Evolutionary conservation across 2,113 vertebrate species (phyloP).

Genomic region (Rhinoptilus africanus): DNA sequence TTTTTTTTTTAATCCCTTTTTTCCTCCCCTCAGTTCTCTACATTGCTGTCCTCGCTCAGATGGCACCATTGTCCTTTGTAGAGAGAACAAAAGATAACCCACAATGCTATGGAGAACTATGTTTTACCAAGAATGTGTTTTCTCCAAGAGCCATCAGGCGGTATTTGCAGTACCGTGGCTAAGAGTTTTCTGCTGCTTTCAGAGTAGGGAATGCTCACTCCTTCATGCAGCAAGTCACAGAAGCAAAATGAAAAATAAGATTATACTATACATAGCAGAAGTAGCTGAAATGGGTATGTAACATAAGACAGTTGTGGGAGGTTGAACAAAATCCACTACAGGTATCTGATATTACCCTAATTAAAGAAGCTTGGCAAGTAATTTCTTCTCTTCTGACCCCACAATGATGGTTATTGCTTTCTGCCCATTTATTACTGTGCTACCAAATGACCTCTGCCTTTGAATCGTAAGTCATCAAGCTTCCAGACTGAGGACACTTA

Average conservation of each 20-base stretch:
- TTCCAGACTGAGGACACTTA: background rate
- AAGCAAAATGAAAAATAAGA: background rate
- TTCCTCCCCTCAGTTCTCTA: rapidly evolving
- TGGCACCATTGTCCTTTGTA: background rate
- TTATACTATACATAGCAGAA: background rate
- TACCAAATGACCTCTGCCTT: background rate
- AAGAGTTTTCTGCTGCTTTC: background rate
- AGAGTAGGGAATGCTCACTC: background rate
- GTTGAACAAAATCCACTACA: background rate
- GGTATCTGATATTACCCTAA: background rate
- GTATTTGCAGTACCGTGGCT: background rate
- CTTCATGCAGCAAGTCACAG: background rate
- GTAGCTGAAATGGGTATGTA: background rate
- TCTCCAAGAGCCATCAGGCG: background rate
- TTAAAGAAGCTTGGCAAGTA: background rate
- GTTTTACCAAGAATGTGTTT: background rate
- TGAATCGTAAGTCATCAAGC: background rate
- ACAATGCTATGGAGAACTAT: background rate
- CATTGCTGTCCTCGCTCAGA: background rate
- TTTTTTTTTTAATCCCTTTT: background rate
- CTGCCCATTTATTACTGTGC: background rate
- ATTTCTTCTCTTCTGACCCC: background rate
- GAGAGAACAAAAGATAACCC: background rate
- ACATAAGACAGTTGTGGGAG: background rate
- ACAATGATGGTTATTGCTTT: background rate